Percentiles rank a stretch among this genome's conserved stretches.
Conservation (phyloP, 2,113 vertebrate genomes). For the Melanocharis versteri region DNA sequence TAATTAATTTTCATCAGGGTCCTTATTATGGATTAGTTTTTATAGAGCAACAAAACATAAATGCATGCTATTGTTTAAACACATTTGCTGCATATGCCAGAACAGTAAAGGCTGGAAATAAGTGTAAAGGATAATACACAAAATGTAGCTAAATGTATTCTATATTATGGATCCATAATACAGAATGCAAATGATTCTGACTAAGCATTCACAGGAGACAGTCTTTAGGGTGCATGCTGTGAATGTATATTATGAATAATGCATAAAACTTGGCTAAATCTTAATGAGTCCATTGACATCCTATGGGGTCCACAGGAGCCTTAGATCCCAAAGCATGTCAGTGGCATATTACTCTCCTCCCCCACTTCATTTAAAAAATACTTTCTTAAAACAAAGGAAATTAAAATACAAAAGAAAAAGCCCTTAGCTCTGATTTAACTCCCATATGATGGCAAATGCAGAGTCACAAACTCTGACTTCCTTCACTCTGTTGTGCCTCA, state of each 20-base stretch:
- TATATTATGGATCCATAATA: conserved; percentile 77
- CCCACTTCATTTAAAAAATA: conserved; percentile 46
- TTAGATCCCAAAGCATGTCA: conserved; percentile 70
- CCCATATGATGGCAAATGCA: conserved; percentile 1
- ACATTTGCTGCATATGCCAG: conserved; percentile 57
- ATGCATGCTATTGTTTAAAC: conserved; percentile 71
- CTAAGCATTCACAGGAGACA: conserved; percentile 77
- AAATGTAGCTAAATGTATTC: conserved; percentile 73
- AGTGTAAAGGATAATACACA: conserved; percentile 71
- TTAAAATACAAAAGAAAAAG: conserved; percentile 27
- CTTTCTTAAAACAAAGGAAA: conserved; percentile 67
- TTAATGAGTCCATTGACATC: conserved; percentile 80
- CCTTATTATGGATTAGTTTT: conserved; percentile 70
- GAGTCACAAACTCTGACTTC: conserved; percentile 8
- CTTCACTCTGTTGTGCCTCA: not conserved
- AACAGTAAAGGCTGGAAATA: conserved; percentile 64
- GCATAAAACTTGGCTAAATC: conserved; percentile 77
- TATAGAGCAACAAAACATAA: conserved; percentile 66
- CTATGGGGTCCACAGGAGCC: conserved; percentile 72
- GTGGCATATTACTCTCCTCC: conserved; percentile 32
- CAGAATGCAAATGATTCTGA: conserved; percentile 77
- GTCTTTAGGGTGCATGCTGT: conserved; percentile 73
- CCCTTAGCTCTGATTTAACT: not conserved
- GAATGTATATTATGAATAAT: conserved; percentile 82
- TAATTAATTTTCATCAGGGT: conserved; percentile 68